Base-by-base conservation (phyloP, 2,797 vertebrate genomes). In the Menidia menidia region DNA sequence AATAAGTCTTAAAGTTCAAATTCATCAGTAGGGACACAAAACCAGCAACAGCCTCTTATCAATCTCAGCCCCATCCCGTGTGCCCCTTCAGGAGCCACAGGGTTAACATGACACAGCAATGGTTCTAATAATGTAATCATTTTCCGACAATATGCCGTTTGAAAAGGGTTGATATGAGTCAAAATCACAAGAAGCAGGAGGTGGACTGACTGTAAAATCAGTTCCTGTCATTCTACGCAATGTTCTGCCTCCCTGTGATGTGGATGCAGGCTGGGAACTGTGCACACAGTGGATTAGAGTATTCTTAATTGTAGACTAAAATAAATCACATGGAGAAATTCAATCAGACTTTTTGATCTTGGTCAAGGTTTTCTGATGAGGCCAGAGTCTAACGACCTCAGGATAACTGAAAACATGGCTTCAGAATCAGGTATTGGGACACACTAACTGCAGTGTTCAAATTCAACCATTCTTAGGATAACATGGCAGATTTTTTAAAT, bases 191-290 rank as follows among this genome's bases (percentile, higher is more conserved):
- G 2, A 56, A 57, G 50, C 4, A 47, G 4, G 41, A 65, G 32
- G 6, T 14, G n/a, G 43, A 2, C 25, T 25, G 25, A 53, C 48
- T 51, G 51, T 56, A 69, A 32, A 71, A 33, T 30, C 13, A 60
- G 33, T 69, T 73, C 53, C 67, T 51, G 19, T 59, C 43, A 41
- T 13, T 19, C 15, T 48, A 39, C 47, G 39, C 2, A 4, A 35
- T 11, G 43, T 4, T 10, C 2, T 2, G 9, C 16, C 60, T 75
- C 73, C 61, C 69, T 80, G 73, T 81, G 50, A 61, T 15, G 25
- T 69, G 50, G 57, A 64, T 55, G 55, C 39, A 48, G 62, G 33
- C 42, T 51, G 52, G 31, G 66, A 42, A 60, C 44, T 55, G n/a
- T 7, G 25, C 25, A 25, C 25, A 25, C 1, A 25, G 25, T 25